Evolutionary conservation across 2,113 vertebrate species (phyloP), one percentile per base, ranked within the genome.

Genomic region (Semnopithecus entellus): DNA sequence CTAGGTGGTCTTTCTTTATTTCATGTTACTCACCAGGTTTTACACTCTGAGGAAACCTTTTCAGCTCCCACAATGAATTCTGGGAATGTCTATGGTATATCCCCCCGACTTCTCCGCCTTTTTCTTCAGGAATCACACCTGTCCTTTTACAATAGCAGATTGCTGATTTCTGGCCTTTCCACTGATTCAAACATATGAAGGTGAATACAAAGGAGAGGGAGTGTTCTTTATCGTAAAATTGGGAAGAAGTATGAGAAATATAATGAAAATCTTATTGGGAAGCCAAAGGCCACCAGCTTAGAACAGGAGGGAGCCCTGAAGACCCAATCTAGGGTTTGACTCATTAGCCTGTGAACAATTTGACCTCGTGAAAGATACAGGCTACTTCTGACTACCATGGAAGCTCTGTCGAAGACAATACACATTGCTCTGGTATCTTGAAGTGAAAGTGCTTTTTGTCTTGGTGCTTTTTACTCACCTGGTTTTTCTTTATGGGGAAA

Each of bases 401-500:
- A 88, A 30, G 9, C 17, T 18, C 68, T 88, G 5, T 20, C 1
- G 1, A 20, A 57, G 68, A 27, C n/a, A 55, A 8, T 6, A 16
- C 48, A 40, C 25, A 55, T 20, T 9, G 50, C 50, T 38, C 30
- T 57, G 35, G 14, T 32, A 13, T 20, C 48, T 20, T 55, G 16
- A 1, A 72, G 48, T 25, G 23, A 70, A 55, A 40, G 20, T 8
- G 22, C 35, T n/a, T 79, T 8, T 32, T 18, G 3, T 50, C 13
- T n/a, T 30, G 1, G 6, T 90, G 57, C 22, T 0, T 27, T 5
- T 59, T 93, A 96, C 27, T 98, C 80, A 98, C 97, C 97, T 10
- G 12, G 8, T n/a, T 64, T 79, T 48, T 76, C 0, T 89, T 55
- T 4, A 35, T 59, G 72, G 64, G 30, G 0, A 0, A 90, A 0